Percentiles rank a stretch among this genome's conserved stretches.
Evolutionary conservation across 1,140 invertebrate species (phyloP).

Genomic region (Ceratosolen fusciceps): DNA sequence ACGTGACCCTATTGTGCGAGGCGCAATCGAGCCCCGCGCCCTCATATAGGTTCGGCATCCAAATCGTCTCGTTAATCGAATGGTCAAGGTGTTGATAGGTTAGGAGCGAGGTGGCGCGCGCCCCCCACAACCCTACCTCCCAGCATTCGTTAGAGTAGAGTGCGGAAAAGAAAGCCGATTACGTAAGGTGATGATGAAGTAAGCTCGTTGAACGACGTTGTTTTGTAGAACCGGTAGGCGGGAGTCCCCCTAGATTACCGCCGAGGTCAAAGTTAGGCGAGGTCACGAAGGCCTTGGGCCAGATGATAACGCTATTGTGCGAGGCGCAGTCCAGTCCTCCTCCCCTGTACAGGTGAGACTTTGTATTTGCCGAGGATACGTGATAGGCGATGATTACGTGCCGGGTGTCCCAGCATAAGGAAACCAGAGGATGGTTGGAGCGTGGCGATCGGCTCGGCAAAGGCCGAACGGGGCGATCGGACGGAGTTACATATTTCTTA

Average conservation of each 20-base stretch:
- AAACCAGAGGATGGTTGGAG: background rate
- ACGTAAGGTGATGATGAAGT: too few relatives aligned
- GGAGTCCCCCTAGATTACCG: slow-evolving; percentile 74
- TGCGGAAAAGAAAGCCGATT: too few relatives aligned
- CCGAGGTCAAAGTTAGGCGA: slow-evolving; percentile 70
- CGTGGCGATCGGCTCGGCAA: background rate
- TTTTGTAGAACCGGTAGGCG: slow-evolving; percentile 74
- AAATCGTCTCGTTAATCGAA: too few relatives aligned
- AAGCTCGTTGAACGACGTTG: background rate
- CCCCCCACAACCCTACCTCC: too few relatives aligned
- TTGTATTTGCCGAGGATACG: too few relatives aligned
- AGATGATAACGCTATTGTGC: slow-evolving; percentile 74
- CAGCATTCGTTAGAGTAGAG: slow-evolving; percentile 43
- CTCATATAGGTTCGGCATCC: slow-evolving; percentile 72
- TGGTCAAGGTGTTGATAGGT: too few relatives aligned
- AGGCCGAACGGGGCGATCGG: background rate
- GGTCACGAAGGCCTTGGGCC: slow-evolving; percentile 60
- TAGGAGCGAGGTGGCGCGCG: too few relatives aligned
- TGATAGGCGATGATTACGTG: too few relatives aligned
- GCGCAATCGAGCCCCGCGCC: slow-evolving; percentile 77
- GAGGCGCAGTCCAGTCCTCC: slow-evolving; percentile 77
- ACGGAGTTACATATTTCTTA: too few relatives aligned
- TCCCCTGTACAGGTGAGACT: slow-evolving; percentile 75
- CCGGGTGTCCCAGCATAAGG: slow-evolving; percentile 44
- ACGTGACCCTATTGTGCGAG: slow-evolving; percentile 75